A percentile compares a stretch with the other conserved stretches of the same genome.
Conservation (phyloP, 2,888 invertebrate genomes). For the Hylaea fasciaria region DNA sequence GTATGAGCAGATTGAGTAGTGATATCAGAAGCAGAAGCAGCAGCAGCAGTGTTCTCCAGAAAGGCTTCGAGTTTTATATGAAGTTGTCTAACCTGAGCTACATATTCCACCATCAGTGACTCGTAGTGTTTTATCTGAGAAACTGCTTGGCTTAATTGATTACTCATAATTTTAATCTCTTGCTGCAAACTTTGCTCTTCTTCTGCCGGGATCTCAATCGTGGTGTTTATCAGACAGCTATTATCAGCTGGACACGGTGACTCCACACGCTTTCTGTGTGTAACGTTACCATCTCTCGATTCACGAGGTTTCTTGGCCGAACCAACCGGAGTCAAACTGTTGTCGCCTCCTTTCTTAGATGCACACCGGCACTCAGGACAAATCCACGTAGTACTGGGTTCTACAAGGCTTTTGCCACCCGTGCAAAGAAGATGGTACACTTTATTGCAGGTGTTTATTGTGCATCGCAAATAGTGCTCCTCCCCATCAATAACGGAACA, state of each 20-base stretch:
- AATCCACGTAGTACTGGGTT: neutral
- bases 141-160: too few relatives aligned
- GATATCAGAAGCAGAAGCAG: too few relatives aligned
- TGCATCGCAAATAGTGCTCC: neutral
- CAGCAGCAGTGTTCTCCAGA: too few relatives aligned
- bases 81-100: too few relatives aligned
- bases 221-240: neutral
- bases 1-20: too few relatives aligned
- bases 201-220: too few relatives aligned
- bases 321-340: conserved; percentile 13
- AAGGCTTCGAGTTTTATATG: too few relatives aligned
- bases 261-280: neutral
- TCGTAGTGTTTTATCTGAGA: too few relatives aligned
- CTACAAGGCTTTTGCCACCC: neutral
- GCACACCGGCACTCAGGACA: conserved; percentile 1
- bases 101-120: too few relatives aligned
- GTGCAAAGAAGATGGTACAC: neutral
- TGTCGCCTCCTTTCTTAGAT: conserved; percentile 10
- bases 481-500: neutral
- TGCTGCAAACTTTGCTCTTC: too few relatives aligned
- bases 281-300: neutral
- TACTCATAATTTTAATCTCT: too few relatives aligned
- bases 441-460: neutral
- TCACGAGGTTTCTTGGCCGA: neutral
- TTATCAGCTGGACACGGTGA: neutral